These are phyloP conservation scores for Xenus cinereus DNA, from an alignment of 2,113 vertebrate species.

Conservation along the genomic window DNA sequence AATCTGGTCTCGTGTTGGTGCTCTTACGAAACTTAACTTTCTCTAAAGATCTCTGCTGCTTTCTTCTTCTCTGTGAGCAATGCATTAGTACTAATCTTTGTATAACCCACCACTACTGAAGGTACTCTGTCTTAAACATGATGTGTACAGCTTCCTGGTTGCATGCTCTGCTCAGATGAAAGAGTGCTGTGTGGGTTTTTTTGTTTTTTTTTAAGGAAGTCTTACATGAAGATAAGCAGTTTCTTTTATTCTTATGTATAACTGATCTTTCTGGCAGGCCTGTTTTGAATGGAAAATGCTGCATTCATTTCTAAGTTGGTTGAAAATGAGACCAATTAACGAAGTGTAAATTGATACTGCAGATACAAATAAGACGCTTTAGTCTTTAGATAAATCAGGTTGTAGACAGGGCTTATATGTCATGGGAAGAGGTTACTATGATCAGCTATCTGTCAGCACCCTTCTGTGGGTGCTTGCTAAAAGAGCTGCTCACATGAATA, in stretches of 20 bases:
- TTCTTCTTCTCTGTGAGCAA: neutral
- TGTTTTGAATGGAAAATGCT: neutral
- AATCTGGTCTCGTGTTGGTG: neutral
- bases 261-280: neutral
- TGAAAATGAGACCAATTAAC: neutral
- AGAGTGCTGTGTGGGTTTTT: accelerated
- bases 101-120: neutral
- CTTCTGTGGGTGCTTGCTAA: neutral
- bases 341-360: neutral
- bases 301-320: neutral
- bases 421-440: neutral
- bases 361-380: neutral
- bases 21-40: neutral
- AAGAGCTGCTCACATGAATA: neutral
- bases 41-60: neutral
- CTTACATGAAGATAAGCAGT: neutral
- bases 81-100: neutral
- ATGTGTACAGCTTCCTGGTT: neutral
- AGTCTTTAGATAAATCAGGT: neutral
- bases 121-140: neutral
- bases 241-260: neutral
- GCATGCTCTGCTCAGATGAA: neutral
- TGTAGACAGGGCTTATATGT: neutral
- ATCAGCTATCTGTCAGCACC: neutral
- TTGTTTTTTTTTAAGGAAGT: neutral